phyloP scores from a whole-genome alignment of 1,140 invertebrate species.

The Platyura marginata region DNA sequence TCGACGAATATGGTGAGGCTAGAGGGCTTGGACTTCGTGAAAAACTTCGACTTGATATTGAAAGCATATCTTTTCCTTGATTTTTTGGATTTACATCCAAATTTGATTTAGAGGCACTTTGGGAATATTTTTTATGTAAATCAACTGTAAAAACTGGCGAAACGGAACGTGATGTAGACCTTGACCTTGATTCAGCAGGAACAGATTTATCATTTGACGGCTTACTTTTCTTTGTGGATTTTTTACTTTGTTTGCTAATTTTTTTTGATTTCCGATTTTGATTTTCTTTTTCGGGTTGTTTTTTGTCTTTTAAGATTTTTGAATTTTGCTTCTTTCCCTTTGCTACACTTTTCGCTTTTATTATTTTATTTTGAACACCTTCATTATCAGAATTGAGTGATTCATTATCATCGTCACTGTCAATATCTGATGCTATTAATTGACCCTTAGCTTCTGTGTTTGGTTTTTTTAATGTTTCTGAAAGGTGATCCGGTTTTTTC shows the following conservation, averaged over 20 bases:
- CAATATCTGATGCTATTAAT: neutral
- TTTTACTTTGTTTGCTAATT: too few species aligned
- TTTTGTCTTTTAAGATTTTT: conserved; percentile 16
- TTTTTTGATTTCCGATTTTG: too few species aligned
- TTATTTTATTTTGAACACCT: conserved; percentile 16
- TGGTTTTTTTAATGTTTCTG: too few species aligned
- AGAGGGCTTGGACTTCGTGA: conserved; percentile 25
- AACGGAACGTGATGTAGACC: neutral
- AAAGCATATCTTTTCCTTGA: conserved; percentile 16
- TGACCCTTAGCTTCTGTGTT: too few species aligned
- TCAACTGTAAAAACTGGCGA: conserved; percentile 17
- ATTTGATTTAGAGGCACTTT: conserved; percentile 21
- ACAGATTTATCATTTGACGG: conserved; percentile 11
- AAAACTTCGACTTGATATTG: conserved; percentile 11
- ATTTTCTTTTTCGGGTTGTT: too few species aligned
- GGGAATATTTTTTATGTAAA: conserved; percentile 25
- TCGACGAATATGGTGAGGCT: conserved; percentile 19
- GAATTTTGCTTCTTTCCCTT: conserved; percentile 13
- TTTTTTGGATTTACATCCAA: conserved; percentile 7
- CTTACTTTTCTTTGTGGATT: conserved; percentile 6
- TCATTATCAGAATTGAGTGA: neutral
- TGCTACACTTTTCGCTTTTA: conserved; percentile 25
- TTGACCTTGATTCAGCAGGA: conserved; percentile 7
- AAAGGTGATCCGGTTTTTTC: too few species aligned
- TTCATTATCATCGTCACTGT: neutral